These are phyloP conservation scores for Sebastes iracundus DNA, from an alignment of 2,797 vertebrate genomes.

Conservation along the genomic window DNA sequence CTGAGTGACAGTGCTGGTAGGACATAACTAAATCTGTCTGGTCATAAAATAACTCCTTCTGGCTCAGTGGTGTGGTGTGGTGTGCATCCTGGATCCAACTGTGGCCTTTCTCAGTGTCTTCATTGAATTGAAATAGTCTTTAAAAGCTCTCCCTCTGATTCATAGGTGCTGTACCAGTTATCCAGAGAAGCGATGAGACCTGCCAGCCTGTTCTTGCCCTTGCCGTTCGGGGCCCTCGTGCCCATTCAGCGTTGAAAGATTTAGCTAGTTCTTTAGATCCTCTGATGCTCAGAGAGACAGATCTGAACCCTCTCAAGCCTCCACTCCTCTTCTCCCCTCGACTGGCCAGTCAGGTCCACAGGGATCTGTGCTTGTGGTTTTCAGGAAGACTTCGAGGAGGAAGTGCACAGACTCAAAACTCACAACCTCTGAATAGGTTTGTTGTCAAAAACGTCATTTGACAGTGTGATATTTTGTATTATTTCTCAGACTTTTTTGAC, in stretches of 20 bases:
- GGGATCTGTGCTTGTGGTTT: constrained; percentile 83
- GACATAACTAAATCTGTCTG: neutral
- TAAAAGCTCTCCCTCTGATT: constrained; percentile 27
- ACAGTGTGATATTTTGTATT: neutral
- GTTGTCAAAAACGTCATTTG: neutral
- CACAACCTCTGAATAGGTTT: constrained; percentile 25
- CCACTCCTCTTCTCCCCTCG: constrained; percentile 44
- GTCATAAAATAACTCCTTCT: neutral
- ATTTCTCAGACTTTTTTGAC: neutral
- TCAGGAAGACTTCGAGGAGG: constrained; percentile 69
- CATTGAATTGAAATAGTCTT: neutral
- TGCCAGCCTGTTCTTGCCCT: constrained; percentile 64
- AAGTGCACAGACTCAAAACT: constrained; percentile 1
- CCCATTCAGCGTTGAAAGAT: constrained; percentile 58
- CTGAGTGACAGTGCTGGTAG: constrained; percentile 74
- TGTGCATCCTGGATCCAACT: neutral
- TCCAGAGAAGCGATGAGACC: constrained; percentile 6
- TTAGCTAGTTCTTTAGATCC: constrained; percentile 59
- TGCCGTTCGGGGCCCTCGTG: constrained; percentile 71
- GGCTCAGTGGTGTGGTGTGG: neutral
- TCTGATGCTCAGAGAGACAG: constrained; percentile 32
- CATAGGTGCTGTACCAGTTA: constrained; percentile 57
- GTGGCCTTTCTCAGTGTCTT: neutral
- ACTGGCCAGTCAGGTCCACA: constrained; percentile 43
- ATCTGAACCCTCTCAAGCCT: constrained; percentile 34